phyloP scores from a whole-genome alignment of 2,797 vertebrate genomes.

The Neoniphon sammara region DNA sequence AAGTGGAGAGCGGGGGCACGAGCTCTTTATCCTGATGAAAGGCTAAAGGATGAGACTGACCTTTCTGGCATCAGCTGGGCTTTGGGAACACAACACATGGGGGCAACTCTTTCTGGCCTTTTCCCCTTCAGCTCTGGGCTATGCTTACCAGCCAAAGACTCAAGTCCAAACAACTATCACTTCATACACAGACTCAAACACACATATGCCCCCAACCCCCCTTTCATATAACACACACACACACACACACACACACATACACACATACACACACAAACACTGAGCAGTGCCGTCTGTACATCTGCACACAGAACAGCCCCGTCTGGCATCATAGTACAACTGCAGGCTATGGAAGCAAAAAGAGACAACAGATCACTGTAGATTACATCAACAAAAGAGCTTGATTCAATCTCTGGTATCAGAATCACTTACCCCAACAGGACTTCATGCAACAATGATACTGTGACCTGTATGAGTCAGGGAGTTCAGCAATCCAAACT shows the following conservation, averaged over 20 bases:
- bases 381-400: slow-evolving; percentile 78
- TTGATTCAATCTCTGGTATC: slow-evolving; percentile 72
- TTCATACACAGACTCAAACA: slow-evolving; percentile 75
- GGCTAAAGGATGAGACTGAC: slow-evolving; percentile 78
- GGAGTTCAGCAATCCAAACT: slow-evolving; percentile 12
- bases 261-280: slow-evolving; percentile 59
- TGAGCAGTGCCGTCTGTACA: slow-evolving; percentile 69
- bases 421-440: slow-evolving; percentile 60
- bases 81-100: slow-evolving; percentile 78
- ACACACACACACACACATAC: slow-evolving; percentile 44
- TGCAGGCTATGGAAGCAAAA: slow-evolving; percentile 80
- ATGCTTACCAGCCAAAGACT: slow-evolving; percentile 76
- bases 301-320: slow-evolving; percentile 74
- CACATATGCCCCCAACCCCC: slow-evolving; percentile 66
- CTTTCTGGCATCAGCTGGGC: slow-evolving; percentile 81
- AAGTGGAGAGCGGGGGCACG: slow-evolving; percentile 66
- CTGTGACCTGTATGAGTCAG: slow-evolving; percentile 27
- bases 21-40: slow-evolving; percentile 82
- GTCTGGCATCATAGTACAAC: slow-evolving; percentile 79
- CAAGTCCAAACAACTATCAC: slow-evolving; percentile 78
- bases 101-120: slow-evolving; percentile 75
- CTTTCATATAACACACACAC: slow-evolving; percentile 68
- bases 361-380: slow-evolving; percentile 76
- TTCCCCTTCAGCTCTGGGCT: slow-evolving; percentile 76
- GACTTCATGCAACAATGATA: slow-evolving; percentile 50